Evolutionary conservation across 2,888 invertebrate genomes (phyloP), one percentile per base, ranked within the genome.

Genomic region (Troides oblongomaculatus): DNA sequence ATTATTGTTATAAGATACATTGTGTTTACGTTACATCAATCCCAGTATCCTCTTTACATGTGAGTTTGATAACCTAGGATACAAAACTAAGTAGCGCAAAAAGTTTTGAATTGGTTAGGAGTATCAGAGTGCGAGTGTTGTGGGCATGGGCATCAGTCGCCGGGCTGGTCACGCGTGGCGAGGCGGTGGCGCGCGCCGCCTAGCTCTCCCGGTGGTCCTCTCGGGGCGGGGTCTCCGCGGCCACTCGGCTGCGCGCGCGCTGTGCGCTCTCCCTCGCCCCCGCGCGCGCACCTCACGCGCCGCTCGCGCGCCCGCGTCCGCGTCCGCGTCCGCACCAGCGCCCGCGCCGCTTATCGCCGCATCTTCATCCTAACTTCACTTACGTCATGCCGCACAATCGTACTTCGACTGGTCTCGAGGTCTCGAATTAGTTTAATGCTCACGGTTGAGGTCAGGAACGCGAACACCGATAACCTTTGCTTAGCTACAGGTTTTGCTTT

Each of bases 181-280:
- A 77, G 79, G 83, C 78, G 80, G 82, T 61, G 65, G 69, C 61
- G 66, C 36, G 61, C 87, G 87, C 91, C 90, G 91, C 91, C 91
- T 90, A 85, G 90, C 93, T 88, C 86, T 89, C 90, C 92, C 92
- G 93, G 93, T 93, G 93, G 93, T 93, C 93, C 86, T 79, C 86
- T 86, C 89, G 89, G 91, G 90, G 92, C 89, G 91, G 86, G 90
- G 91, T 89, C 90, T 84, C 77, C 79, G 86, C 87, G 89, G 89
- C 91, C 90, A 90, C 85, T 88, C 89, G 85, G 84, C 83, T 80
- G 84, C 84, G 84, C 81, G 83, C 82, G 83, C 85, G 74, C 80
- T 69, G 76, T 74, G 72, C n/a, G 53, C 14, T 6, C 74, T 69
- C 71, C 78, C 77, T 12, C 21, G 1, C 25, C 71, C 79, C 77